A percentile compares a stretch with the other conserved stretches of the same genome.
phyloP scores from a whole-genome alignment of 35 echinoderm and acorn worm species.

The Apostichopus parvimensis region DNA sequence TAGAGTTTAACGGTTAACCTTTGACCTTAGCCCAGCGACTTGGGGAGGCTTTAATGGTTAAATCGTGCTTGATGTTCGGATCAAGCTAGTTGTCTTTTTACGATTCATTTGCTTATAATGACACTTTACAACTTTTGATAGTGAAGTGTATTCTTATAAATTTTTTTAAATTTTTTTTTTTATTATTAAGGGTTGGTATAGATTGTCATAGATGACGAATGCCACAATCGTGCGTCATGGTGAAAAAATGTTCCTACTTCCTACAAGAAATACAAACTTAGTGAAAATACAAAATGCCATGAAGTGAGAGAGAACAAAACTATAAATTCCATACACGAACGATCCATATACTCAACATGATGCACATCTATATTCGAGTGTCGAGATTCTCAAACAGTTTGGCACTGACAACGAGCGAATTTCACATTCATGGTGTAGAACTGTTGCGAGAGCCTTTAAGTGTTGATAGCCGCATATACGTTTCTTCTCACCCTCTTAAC shows the following conservation, averaged over 20 bases:
- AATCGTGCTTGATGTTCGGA: constrained; percentile 43
- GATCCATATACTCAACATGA: too few relatives aligned
- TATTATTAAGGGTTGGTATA: not conserved
- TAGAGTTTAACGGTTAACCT: constrained; percentile 20
- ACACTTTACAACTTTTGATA: constrained; percentile 14
- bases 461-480: too few relatives aligned
- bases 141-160: not conserved
- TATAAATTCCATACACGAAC: too few relatives aligned
- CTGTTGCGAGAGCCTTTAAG: too few relatives aligned
- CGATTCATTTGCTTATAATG: constrained; percentile 35
- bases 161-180: not conserved
- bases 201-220: not conserved
- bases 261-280: too few relatives aligned
- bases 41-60: constrained; percentile 35
- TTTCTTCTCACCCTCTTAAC: too few relatives aligned
- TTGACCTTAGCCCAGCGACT: constrained; percentile 12
- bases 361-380: too few relatives aligned
- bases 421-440: too few relatives aligned
- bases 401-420: too few relatives aligned
- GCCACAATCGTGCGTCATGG: not conserved
- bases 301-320: too few relatives aligned
- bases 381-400: too few relatives aligned
- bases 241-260: not conserved
- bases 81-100: constrained; percentile 23
- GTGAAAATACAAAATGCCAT: too few relatives aligned